These are phyloP conservation scores for Hypomecis punctinalis DNA, from an alignment of 2,888 invertebrate species.

Conservation along the genomic window DNA sequence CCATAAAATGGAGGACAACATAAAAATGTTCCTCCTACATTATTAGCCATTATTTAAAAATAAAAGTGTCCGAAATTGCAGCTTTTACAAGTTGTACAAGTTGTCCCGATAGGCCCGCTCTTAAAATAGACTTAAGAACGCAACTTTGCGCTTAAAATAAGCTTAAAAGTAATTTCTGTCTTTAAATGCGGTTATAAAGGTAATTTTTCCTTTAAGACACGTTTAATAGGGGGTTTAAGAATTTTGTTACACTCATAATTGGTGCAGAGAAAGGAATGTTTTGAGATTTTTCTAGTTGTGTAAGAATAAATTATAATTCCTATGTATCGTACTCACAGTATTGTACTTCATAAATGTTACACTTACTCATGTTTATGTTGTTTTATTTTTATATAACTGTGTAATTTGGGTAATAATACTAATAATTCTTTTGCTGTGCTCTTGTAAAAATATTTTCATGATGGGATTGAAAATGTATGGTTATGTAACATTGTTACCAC, in stretches of 20 bases:
- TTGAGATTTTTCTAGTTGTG: background rate
- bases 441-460: too few species aligned
- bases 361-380: too few species aligned
- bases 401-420: too few species aligned
- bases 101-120: slow-evolving; percentile 13
- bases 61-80: slow-evolving; percentile 27
- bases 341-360: too few species aligned
- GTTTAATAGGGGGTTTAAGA: background rate
- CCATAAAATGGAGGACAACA: slow-evolving; percentile 27
- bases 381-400: too few species aligned
- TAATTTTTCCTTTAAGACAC: slow-evolving; percentile 5
- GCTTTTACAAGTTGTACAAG: slow-evolving; percentile 26
- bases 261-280: background rate
- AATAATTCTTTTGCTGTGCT: too few species aligned
- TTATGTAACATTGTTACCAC: too few species aligned
- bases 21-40: slow-evolving; percentile 25
- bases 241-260: background rate
- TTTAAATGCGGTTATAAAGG: background rate
- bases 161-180: background rate
- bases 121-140: slow-evolving; percentile 18
- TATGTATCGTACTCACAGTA: too few species aligned
- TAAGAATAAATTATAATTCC: too few species aligned
- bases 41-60: slow-evolving; percentile 36
- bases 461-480: too few species aligned
- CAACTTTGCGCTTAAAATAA: background rate